These are phyloP conservation scores for Motacilla tschutschensis DNA, from an alignment of 2,113 vertebrate genomes.

Conservation along the genomic window DNA sequence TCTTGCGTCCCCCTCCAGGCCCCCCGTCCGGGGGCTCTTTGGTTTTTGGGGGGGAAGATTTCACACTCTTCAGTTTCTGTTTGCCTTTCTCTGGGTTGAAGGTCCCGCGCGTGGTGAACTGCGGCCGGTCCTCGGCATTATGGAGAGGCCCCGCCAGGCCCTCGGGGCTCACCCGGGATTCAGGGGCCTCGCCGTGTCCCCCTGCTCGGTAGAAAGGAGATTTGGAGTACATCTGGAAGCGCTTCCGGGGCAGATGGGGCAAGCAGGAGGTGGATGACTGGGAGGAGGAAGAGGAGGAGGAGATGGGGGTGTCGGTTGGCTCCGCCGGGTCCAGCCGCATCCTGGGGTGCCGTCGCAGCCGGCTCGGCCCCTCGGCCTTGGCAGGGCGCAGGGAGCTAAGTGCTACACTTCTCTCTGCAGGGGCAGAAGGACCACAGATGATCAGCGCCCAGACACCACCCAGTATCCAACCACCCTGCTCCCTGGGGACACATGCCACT, in stretches of 20 bases:
- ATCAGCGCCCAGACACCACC: neutral
- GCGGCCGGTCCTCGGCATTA: slow-evolving; percentile 75
- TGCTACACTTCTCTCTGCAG: slow-evolving; percentile 78
- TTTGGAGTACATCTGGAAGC: slow-evolving; percentile 88
- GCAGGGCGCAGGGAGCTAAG: slow-evolving; percentile 69
- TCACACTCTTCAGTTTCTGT: slow-evolving; percentile 88
- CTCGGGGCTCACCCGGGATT: slow-evolving; percentile 59
- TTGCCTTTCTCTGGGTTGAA: slow-evolving; percentile 92
- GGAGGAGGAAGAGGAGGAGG: slow-evolving; percentile 66
- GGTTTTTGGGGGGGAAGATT: slow-evolving; percentile 80
- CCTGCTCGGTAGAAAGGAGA: slow-evolving; percentile 74
- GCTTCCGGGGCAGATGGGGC: slow-evolving; percentile 76
- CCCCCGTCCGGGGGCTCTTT: slow-evolving; percentile 78
- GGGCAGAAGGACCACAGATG: neutral
- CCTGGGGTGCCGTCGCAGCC: slow-evolving; percentile 68
- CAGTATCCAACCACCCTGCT: rapidly evolving
- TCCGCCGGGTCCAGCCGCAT: slow-evolving; percentile 78
- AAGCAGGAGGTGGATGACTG: slow-evolving; percentile 73
- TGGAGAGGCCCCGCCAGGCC: neutral
- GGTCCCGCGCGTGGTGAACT: slow-evolving; percentile 90
- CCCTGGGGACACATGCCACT: rapidly evolving
- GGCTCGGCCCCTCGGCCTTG: slow-evolving; percentile 73
- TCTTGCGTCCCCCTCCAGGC: slow-evolving; percentile 55
- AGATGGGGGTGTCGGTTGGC: slow-evolving; percentile 1
- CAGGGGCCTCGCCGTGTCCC: slow-evolving; percentile 24